Evolutionary conservation across 1,140 invertebrate species (phyloP).

Genomic region (Mya arenaria): DNA sequence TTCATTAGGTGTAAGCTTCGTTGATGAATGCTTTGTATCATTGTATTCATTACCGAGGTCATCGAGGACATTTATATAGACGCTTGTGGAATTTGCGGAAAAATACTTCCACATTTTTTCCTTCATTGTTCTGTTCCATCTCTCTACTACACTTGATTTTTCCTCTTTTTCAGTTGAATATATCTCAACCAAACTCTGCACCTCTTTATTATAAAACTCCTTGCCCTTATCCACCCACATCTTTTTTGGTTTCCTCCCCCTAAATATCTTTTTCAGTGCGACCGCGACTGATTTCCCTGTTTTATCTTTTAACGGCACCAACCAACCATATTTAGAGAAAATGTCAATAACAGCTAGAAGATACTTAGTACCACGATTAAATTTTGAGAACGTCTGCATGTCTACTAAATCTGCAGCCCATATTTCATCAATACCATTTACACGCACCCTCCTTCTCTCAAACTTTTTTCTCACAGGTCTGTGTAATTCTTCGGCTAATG

Average conservation of each 20-base stretch:
- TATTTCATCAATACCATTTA: conserved; percentile 46
- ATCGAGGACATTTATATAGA: too few species aligned
- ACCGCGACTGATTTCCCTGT: not conserved
- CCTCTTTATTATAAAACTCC: conserved; percentile 56
- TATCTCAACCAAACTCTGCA: too few species aligned
- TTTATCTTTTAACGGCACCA: conserved; percentile 40
- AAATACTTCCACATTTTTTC: too few species aligned
- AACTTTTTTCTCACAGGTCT: conserved; percentile 18
- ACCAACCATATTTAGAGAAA: conserved; percentile 38
- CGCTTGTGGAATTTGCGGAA: too few species aligned
- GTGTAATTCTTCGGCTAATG: not conserved
- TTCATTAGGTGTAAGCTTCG: too few species aligned
- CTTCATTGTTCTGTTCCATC: too few species aligned
- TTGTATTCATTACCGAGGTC: too few species aligned
- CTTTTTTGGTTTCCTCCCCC: conserved; percentile 13
- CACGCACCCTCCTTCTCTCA: not conserved
- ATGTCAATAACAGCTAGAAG: conserved; percentile 30
- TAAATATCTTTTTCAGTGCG: conserved; percentile 2
- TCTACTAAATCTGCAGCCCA: conserved; percentile 56
- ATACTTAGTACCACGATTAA: conserved; percentile 14
- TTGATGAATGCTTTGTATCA: too few species aligned
- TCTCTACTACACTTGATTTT: too few species aligned
- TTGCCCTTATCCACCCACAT: conserved; percentile 52
- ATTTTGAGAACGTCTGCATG: conserved; percentile 31
- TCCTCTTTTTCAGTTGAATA: too few species aligned